A percentile compares a stretch with the other conserved stretches of the same genome.
Conservation (phyloP, 2,113 vertebrate genomes). For the Rhea americana region DNA sequence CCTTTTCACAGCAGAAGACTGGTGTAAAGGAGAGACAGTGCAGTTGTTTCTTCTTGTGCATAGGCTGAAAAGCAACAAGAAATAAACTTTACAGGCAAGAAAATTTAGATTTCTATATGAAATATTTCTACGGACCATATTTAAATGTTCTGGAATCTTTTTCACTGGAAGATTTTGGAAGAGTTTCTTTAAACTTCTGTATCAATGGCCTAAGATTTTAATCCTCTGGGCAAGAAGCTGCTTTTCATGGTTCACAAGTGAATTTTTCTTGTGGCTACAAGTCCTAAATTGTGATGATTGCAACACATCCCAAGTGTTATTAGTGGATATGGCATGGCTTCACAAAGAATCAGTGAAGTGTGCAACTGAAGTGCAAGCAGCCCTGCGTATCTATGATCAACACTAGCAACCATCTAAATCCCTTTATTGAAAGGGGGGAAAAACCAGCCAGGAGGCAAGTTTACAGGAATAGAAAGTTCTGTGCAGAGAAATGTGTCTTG, state of each 20-base stretch:
- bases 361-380: neutral
- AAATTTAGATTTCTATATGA: neutral
- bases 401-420: neutral
- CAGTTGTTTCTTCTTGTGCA: neutral
- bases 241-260: neutral
- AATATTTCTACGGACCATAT: neutral
- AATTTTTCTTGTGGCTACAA: neutral
- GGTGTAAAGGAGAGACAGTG: neutral
- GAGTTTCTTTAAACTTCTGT: neutral
- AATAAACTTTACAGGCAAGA: neutral
- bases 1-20: neutral
- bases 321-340: neutral
- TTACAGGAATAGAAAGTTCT: neutral
- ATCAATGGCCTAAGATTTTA: neutral
- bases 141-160: neutral
- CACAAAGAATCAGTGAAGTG: accelerated
- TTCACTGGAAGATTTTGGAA: neutral
- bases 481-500: neutral
- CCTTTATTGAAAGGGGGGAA: neutral
- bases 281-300: neutral
- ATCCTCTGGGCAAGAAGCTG: neutral
- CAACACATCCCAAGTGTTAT: neutral
- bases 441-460: neutral
- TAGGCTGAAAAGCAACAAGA: neutral
- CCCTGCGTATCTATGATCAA: neutral